phyloP scores from a whole-genome alignment of 2,888 invertebrate genomes.

The Polydesmus complanatus region DNA sequence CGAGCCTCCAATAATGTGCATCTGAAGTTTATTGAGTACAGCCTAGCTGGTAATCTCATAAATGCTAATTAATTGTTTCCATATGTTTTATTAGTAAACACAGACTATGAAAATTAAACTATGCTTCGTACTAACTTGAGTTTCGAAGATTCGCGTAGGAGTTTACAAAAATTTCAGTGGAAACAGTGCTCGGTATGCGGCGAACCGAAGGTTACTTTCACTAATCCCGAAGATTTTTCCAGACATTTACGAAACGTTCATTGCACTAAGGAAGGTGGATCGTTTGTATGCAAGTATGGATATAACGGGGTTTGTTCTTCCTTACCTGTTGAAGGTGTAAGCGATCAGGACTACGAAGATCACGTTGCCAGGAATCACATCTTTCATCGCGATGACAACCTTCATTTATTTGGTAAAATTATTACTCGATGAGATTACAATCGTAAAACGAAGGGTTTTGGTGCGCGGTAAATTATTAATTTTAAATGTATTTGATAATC shows the following conservation, averaged over 20 bases:
- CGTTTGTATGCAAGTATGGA: slow-evolving; percentile 74
- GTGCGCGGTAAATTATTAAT: too few relatives aligned
- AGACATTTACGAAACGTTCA: slow-evolving; percentile 67
- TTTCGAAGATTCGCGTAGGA: not conserved
- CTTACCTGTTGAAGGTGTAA: slow-evolving; percentile 75
- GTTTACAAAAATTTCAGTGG: slow-evolving; percentile 9
- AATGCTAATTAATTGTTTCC: too few relatives aligned
- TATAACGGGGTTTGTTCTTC: slow-evolving; percentile 73
- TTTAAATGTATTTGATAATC: not conserved
- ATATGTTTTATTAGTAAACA: too few relatives aligned
- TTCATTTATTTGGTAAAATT: not conserved
- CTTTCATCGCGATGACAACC: slow-evolving; percentile 15
- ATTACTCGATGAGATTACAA: not conserved
- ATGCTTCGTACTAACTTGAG: not conserved
- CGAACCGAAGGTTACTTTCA: slow-evolving; percentile 17
- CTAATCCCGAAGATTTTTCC: slow-evolving; percentile 30
- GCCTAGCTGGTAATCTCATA: too few relatives aligned
- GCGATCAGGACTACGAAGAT: slow-evolving; percentile 72
- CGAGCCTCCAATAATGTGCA: too few relatives aligned
- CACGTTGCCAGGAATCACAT: slow-evolving; percentile 57
- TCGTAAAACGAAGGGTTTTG: not conserved
- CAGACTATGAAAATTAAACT: too few relatives aligned
- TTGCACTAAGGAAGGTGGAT: slow-evolving; percentile 70
- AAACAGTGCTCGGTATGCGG: slow-evolving; percentile 15
- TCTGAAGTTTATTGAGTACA: too few relatives aligned